Base-by-base conservation (phyloP, 2,797 vertebrate species). In the Pachyuromys duprasi region DNA sequence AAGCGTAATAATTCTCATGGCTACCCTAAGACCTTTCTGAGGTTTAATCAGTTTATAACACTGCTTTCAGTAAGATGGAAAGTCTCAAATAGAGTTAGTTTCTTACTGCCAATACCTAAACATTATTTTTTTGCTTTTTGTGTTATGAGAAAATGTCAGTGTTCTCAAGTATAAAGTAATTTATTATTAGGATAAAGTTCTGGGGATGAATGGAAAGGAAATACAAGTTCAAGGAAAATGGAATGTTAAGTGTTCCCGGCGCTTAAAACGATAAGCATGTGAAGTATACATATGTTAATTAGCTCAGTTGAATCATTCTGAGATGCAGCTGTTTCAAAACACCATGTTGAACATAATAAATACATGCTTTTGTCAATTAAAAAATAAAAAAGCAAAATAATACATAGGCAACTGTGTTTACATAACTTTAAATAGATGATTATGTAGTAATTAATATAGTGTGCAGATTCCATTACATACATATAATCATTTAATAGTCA, bases 151-250 rank as follows among this genome's bases (percentile, higher is more conserved):
- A 45, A 65, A 45, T 89, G 70, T 86, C 78, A 76, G 72, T 18
- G 49, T 62, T 86, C 88, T 76, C 49, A 86, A 81, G 53, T 15
- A 91, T 33, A 49, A 65, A 33, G 62, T 74, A 69, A 79, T 24
- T 87, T 28, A 49, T n/a, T 72, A 62, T 89, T 89, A 89, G 94
- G 55, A 63, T 82, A 90, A 89, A 91, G 78, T 89, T 95, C 81
- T 87, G 75, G 28, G 45, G 28, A 76, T 57, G 65, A 75, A 9
- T 57, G 18, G 80, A 53, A 80, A 7, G 33, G 28, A 89, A 94
- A 72, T 20, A 18, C 17, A 89, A 65, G 26, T 60, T 91, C 39
- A 82, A 81, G 45, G 42, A 76, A 79, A 89, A 94, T 63, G 5
- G 9, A 84, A 81, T 13, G 9, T 39, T 63, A 24, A 49, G 15